Base-by-base conservation (phyloP, 2,888 invertebrate species). In the Meloe dianella region DNA sequence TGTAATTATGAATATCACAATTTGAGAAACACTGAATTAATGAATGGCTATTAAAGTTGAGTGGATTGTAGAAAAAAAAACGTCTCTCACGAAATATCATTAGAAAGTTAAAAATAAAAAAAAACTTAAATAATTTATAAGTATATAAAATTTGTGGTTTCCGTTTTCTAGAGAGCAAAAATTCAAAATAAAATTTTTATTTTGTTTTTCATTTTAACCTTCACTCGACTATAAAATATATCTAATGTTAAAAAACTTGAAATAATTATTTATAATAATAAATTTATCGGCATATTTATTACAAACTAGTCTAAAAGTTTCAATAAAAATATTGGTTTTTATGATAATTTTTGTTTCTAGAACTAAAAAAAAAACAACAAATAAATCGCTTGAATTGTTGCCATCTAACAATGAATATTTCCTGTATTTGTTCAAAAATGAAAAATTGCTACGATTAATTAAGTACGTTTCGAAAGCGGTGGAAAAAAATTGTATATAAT, bases 371-470 rank as follows among this genome's bases (percentile, higher is more conserved):
- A 32, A 32, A 32, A 32, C 7, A 12, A 35, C 9, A 2, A 35
- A 35, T 1, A 35, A 35, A n/a, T n/a, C n/a, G n/a, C n/a, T n/a
- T n/a, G n/a, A 35, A 47, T 20, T 22, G 47, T 47, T 10, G 20
- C 8, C 9, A 47, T 9, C 2, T 2, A 35, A 14, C 3, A 17
- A 41, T 17, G 20, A 22, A 47, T 22, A 20, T 47, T 47, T 20
- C 47, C 47, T 20, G 47, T 47, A 20, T 47, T 47, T 47, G 47
- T 20, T n/a, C n/a, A 20, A 47, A 47, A 47, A 47, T 47, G 47
- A 47, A 47, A 20, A 47, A 47, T 47, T 47, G 20, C 47, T 20
- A 10, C 47, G 47, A 47, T 47, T 47, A 20, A 47, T 47, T 47
- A 47, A 20, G 47, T 47, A 10, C 20, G 20, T 9, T 20, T 47